These are phyloP conservation scores for Sussaba pulchella DNA, from an alignment of 2,888 invertebrate genomes.

Conservation along the genomic window DNA sequence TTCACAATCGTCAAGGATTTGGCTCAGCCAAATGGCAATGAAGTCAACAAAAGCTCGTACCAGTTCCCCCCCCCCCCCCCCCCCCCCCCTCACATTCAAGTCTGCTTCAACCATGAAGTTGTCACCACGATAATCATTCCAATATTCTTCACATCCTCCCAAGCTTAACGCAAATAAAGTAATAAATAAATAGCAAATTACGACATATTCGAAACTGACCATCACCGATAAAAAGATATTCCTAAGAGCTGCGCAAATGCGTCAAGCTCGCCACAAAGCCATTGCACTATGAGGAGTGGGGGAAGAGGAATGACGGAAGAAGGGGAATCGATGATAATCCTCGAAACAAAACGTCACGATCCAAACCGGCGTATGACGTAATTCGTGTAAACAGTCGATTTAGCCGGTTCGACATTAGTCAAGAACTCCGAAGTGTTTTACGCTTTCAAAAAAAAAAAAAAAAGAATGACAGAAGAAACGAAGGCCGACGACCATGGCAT, in stretches of 20 bases:
- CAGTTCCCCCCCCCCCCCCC: too few species aligned
- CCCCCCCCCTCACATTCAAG: too few species aligned
- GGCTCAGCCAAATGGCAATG: slow-evolving; percentile 14
- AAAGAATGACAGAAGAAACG: slow-evolving; percentile 1
- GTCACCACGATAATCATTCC: slow-evolving; percentile 27
- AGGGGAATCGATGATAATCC: slow-evolving; percentile 43
- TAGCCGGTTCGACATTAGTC: slow-evolving; percentile 45
- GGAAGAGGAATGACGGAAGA: too few species aligned
- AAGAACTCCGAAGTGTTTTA: slow-evolving; percentile 52
- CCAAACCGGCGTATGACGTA: slow-evolving; percentile 79
- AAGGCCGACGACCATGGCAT: slow-evolving; percentile 69
- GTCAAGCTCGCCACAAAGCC: too few species aligned
- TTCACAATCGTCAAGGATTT: slow-evolving; percentile 6
- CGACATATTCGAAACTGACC: too few species aligned
- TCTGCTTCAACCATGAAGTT: too few species aligned
- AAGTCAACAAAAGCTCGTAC: slow-evolving; percentile 25
- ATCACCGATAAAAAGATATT: too few species aligned
- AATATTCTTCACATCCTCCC: slow-evolving; percentile 57
- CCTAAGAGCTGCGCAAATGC: too few species aligned
- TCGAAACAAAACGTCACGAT: slow-evolving; percentile 73
- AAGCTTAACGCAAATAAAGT: too few species aligned
- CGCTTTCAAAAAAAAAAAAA: neutral
- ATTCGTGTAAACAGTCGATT: slow-evolving; percentile 70
- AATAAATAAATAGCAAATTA: too few species aligned
- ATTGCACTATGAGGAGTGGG: neutral